Evolutionary conservation across 2,888 invertebrate genomes (phyloP), one percentile per base, ranked within the genome.

Genomic region (Palloptera scutellata): DNA sequence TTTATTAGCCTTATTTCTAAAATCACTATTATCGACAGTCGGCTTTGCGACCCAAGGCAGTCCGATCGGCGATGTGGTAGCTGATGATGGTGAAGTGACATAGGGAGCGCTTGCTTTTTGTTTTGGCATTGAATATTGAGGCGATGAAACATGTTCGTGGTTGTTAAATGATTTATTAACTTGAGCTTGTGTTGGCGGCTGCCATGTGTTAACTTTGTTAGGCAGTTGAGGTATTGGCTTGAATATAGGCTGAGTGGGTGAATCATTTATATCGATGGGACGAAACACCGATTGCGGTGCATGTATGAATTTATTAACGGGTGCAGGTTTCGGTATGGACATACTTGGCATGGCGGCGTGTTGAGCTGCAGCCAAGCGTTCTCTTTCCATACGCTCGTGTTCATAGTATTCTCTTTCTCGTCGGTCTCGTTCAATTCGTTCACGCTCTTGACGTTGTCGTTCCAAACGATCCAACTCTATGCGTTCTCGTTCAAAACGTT

Each of bases 231-330:
- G 73, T 61, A 82, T 79, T 5, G 82, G 84, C 67, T 78, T 83
- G 69, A 79, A 82, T 58, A 79, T 77, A 58, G 72, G 73, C 1
- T 76, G 77, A 8, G 70, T 72, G 9, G 74, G 74, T 11, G 70
- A 66, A 75, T 84, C 68, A n/a, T 74, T 74, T n/a, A 70, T 78
- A 0, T 83, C 83, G 12, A 83, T 80, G 1, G 85, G 92, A 73
- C 90, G 89, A 77, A 93, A 93, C 4, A 91, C 92, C 11, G 92
- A 92, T 86, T 91, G 89, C 0, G 91, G 91, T 0, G 92, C 92
- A 79, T 93, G 92, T 30, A 90, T 91, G 77, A 93, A 92, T 75
- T 91, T 89, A 79, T 92, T 92, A 0, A 91, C 87, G 2, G 78
- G 70, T 45, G 88, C 84, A 11, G 89, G 89, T 87, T 40, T 89